These are phyloP conservation scores for Montipora foliosa DNA, from an alignment of 64 coral and sea anemone species.

Conservation along the genomic window DNA sequence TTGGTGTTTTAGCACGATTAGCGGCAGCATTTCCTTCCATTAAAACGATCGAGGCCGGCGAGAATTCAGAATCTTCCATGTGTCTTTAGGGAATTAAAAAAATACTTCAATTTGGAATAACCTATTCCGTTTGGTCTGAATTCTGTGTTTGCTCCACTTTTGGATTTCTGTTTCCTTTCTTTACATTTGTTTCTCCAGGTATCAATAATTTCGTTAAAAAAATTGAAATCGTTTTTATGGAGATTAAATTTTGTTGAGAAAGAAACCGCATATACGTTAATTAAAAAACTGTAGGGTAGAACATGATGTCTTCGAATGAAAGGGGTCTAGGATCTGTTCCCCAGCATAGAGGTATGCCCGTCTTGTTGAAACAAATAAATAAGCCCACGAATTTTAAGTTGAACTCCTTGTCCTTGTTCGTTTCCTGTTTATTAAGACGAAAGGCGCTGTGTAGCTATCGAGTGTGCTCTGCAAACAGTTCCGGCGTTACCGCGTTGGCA, in stretches of 20 bases:
- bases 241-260: background rate
- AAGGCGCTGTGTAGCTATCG: background rate
- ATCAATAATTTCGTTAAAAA: no score
- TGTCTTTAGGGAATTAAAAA: no score
- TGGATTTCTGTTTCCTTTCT: no score
- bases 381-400: background rate
- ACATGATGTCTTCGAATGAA: no score
- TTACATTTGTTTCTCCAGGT: no score
- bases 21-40: background rate
- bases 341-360: background rate
- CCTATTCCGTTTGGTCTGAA: no score
- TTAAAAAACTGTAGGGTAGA: background rate
- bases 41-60: background rate
- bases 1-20: background rate
- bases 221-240: background rate
- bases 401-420: background rate
- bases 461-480: background rate
- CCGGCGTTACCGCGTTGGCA: background rate
- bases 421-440: slow-evolving; percentile 30
- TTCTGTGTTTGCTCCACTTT: no score
- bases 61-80: no score
- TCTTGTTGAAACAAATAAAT: background rate
- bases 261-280: background rate
- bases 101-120: no score
- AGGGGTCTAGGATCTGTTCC: no score